Base-by-base conservation (phyloP, 2,888 invertebrate species). In the Gastracanthus pulcherrimus region DNA sequence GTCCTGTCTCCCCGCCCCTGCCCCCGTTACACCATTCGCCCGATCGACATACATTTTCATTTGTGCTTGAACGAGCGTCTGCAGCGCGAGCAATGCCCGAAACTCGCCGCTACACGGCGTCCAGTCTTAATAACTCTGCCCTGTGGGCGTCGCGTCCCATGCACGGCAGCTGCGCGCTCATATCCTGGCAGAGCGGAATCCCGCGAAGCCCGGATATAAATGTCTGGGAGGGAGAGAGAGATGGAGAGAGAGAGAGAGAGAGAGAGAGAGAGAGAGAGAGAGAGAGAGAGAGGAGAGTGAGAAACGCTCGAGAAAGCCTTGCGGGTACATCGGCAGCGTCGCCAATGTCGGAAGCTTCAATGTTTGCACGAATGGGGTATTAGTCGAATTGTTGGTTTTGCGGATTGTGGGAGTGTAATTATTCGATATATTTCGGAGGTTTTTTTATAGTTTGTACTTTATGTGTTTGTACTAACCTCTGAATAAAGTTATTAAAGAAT, bases 21-120 rank as follows among this genome's bases (percentile, higher is more conserved):
- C n/a, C n/a, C n/a, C n/a, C n/a, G n/a, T n/a, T n/a, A n/a, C n/a
- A n/a, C n/a, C n/a, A n/a, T n/a, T n/a, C n/a, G n/a, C n/a, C n/a
- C n/a, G n/a, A n/a, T n/a, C 41, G 23, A 48, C 76, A 60, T 69
- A 60, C 23, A 76, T 69, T 69, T 67, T 76, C 76, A 76, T 69
- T 48, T 45, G 23, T 48, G 64, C 34, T 36, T 51, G 51, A 75
- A 4, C 69, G 7, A 19, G 3, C 36, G 7, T 55, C 69, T 31
- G 13, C 16, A 45, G 45, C 45, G 45, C 45, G 45, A 45, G 45
- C 13, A 45, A 45, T 45, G 16, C 45, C n/a, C 13, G n/a, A n/a
- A n/a, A n/a, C n/a, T n/a, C n/a, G n/a, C n/a, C n/a, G n/a, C n/a
- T n/a, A n/a, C n/a, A n/a, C n/a, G n/a, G n/a, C 9, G 55, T 7